These are phyloP conservation scores for Centropus bengalensis DNA, from an alignment of 2,113 vertebrate species.

Conservation along the genomic window DNA sequence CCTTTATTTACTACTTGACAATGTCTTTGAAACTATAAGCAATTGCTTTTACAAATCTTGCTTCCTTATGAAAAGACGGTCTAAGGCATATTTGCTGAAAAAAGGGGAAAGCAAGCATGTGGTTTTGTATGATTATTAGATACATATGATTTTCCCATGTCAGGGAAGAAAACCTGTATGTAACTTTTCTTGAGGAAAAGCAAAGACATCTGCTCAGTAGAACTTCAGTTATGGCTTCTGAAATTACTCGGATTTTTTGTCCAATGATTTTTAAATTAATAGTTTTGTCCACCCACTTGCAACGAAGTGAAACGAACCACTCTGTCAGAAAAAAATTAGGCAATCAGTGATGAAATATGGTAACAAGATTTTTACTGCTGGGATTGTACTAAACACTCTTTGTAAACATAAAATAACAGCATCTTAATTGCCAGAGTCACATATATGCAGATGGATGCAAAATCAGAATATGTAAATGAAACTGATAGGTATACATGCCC, in stretches of 20 bases:
- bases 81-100: background rate
- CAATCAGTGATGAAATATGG: background rate
- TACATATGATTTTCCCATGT: background rate
- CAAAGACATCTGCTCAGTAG: background rate
- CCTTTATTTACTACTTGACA: background rate
- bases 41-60: background rate
- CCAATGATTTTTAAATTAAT: background rate
- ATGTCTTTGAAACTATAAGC: background rate
- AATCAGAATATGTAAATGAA: background rate
- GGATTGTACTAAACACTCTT: background rate
- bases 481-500: background rate
- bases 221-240: background rate
- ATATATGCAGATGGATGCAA: background rate
- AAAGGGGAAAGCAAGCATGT: background rate
- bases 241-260: background rate
- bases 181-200: background rate
- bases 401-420: background rate
- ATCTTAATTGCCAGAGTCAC: background rate
- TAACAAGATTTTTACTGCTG: background rate
- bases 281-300: background rate
- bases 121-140: background rate
- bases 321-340: background rate
- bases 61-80: background rate
- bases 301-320: background rate
- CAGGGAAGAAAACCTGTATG: background rate